A percentile compares a stretch with the other conserved stretches of the same genome.
phyloP scores from a whole-genome alignment of 2,797 vertebrate genomes.

The Mormyrus proboscirostris region DNA sequence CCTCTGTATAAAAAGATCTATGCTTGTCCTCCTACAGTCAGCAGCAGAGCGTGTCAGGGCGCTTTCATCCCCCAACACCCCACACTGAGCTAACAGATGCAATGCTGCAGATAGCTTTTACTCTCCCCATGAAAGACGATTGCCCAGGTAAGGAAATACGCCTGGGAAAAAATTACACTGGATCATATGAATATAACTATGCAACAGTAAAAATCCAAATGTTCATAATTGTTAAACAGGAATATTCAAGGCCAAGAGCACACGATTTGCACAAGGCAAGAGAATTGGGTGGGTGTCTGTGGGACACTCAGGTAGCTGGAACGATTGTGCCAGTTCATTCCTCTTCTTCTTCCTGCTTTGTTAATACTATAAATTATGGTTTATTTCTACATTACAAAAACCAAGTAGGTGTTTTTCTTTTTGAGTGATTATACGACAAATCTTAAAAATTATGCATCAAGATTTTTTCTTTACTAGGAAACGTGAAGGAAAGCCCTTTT shows the following conservation, averaged over 20 bases:
- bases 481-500: background rate
- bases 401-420: background rate
- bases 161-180: background rate
- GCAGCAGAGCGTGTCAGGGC: background rate
- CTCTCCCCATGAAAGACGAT: conserved; percentile 1
- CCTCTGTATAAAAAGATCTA: background rate
- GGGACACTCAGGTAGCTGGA: background rate
- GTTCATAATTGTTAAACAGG: background rate
- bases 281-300: background rate
- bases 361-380: background rate
- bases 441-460: background rate
- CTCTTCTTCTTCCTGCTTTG: background rate
- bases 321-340: background rate
- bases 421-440: background rate
- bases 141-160: background rate
- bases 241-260: background rate
- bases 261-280: background rate
- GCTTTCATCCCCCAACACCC: background rate
- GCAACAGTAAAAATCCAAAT: background rate
- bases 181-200: background rate
- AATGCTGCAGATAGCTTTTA: background rate
- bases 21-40: conserved; percentile 18
- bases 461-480: background rate
- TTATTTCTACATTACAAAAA: background rate
- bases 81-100: conserved; percentile 14